Evolutionary conservation across 2,797 vertebrate genomes (phyloP).

Genomic region (Sphaeramia orbicularis): DNA sequence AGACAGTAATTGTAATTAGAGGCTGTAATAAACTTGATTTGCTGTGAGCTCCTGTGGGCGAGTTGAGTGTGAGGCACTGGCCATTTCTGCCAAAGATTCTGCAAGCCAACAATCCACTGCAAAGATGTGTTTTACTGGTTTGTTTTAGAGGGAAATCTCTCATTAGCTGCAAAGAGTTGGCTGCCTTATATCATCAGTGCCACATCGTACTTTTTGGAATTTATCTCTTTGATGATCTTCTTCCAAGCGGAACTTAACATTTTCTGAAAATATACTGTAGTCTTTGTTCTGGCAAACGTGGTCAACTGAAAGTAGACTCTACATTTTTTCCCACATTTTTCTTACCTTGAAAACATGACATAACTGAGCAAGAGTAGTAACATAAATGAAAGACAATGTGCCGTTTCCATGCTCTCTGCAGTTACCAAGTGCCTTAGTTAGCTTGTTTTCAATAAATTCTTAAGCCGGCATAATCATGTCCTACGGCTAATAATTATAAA

Average conservation of each 20-base stretch:
- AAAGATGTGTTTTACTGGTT: constrained; percentile 6
- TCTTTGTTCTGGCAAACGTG: constrained; percentile 2
- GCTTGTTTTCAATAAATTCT: constrained; percentile 59
- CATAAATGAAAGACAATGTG: constrained; percentile 35
- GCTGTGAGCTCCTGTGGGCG: constrained; percentile 61
- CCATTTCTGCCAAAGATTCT: constrained; percentile 37
- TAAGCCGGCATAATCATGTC: constrained; percentile 64
- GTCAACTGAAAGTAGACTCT: constrained; percentile 27
- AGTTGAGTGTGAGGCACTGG: constrained; percentile 32
- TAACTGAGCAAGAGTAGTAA: not conserved
- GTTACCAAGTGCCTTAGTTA: constrained; percentile 42
- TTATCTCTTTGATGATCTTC: constrained; percentile 28
- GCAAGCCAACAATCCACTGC: constrained; percentile 16
- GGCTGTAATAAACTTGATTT: constrained; percentile 76
- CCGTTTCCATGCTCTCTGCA: constrained; percentile 37
- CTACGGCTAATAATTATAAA: constrained; percentile 73
- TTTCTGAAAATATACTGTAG: not conserved
- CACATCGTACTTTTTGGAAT: constrained; percentile 18
- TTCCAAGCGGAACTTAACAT: constrained; percentile 7
- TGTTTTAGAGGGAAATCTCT: constrained; percentile 15
- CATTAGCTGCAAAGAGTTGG: constrained; percentile 8
- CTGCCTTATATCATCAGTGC: constrained; percentile 15
- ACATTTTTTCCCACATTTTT: constrained; percentile 7
- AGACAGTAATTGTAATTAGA: constrained; percentile 77
- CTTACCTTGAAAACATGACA: not conserved